Evolutionary conservation across 2,113 vertebrate genomes (phyloP).

Genomic region (Oncorhynchus keta): DNA sequence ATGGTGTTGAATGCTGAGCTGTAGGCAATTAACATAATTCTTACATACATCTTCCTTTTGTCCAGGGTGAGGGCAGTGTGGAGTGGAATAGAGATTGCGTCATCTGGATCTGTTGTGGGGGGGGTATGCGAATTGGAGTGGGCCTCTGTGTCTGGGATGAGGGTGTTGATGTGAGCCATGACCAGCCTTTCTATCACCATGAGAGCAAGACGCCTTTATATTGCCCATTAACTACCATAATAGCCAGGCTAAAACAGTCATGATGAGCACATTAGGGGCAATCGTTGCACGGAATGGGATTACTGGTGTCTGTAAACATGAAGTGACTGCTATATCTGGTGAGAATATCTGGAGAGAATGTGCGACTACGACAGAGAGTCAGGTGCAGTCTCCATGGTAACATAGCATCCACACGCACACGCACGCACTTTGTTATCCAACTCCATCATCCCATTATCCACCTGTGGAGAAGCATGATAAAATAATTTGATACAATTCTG

Average conservation of each 20-base stretch:
- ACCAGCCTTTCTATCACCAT: too few relatives aligned
- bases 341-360: not conserved
- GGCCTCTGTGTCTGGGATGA: too few relatives aligned
- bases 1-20: too few relatives aligned
- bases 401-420: not conserved
- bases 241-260: not conserved
- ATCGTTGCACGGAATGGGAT: not conserved
- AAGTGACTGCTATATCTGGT: not conserved
- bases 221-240: not conserved
- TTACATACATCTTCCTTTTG: too few relatives aligned
- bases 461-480: not conserved
- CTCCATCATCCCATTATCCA: not conserved
- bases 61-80: too few relatives aligned
- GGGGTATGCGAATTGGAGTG: too few relatives aligned
- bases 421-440: not conserved
- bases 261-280: not conserved
- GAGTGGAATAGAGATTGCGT: too few relatives aligned
- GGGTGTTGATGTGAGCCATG: too few relatives aligned
- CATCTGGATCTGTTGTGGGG: too few relatives aligned
- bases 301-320: not conserved
- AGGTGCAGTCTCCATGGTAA: constrained; percentile 1
- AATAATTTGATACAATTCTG: not conserved
- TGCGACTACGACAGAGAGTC: not conserved
- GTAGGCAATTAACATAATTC: too few relatives aligned
- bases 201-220: too few relatives aligned